A percentile compares a stretch with the other conserved stretches of the same genome.
phyloP scores from a whole-genome alignment of 2,113 vertebrate genomes.

The Oreotrochilus melanogaster region DNA sequence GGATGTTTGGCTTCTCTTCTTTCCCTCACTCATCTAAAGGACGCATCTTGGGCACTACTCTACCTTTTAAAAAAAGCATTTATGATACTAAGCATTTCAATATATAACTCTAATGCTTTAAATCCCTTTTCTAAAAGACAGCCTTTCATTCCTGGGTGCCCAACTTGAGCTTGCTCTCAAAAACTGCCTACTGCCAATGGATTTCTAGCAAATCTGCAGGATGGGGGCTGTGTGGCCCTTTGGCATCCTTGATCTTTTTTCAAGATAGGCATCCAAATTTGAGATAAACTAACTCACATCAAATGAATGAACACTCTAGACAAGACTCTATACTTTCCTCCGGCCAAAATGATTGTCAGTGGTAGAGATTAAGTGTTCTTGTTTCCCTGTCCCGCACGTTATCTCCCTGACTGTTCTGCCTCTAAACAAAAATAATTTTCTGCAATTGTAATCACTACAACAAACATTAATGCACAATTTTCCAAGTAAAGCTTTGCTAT shows the following conservation, averaged over 20 bases:
- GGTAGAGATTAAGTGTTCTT: not conserved
- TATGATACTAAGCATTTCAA: not conserved
- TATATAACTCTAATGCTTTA: not conserved
- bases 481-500: not conserved
- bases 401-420: not conserved
- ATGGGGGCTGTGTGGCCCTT: not conserved
- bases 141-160: not conserved
- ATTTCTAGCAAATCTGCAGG: not conserved
- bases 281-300: not conserved
- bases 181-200: not conserved
- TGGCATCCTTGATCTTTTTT: not conserved
- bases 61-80: not conserved
- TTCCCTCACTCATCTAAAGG: not conserved
- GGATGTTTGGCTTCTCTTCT: not conserved
- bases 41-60: not conserved
- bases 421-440: not conserved
- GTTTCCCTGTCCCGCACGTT: not conserved
- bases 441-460: not conserved
- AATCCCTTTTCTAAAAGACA: not conserved
- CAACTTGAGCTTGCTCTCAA: not conserved
- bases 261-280: not conserved
- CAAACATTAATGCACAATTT: not conserved
- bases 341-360: not conserved
- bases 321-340: not conserved
- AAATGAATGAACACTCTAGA: not conserved